Base-by-base conservation (phyloP, 2,113 vertebrate species). In the Ascaphus truei region DNA sequence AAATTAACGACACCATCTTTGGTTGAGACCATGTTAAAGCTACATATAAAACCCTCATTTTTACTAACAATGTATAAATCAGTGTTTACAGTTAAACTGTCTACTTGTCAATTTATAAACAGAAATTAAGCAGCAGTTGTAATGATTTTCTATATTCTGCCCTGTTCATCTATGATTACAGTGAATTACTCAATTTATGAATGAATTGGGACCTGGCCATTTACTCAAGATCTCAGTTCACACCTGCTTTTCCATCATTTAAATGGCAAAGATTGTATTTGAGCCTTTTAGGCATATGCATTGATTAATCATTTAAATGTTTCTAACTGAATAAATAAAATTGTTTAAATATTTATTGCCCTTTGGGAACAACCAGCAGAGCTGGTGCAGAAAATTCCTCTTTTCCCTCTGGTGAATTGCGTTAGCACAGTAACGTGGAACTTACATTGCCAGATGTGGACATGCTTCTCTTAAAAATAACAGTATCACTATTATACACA, bases 401-500 rank as follows among this genome's bases (percentile, higher is more conserved):
- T 72, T 74, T 81, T 52, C 47, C 50, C 68, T 10, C 72, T 62
- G 57, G 67, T 76, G 66, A 60, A 48, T 80, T 81, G 18, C 73
- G 76, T 87, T 71, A 79, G 50, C 45, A 0, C 0, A 0, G 52
- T 80, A 33, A 76, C 76, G 58, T 79, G 69, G 72, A 78, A 61
- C 75, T 80, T 64, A 71, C 51, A 20, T 43, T 85, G 73, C 81
- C 83, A 86, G 82, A 87, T 85, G 74, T 86, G 76, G 82, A 89
- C 76, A 86, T 84, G 80, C 75, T 86, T 85, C 83, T 78, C 76
- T 84, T 79, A 82, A 79, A 83, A 89, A 84, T 83, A 86, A 89
- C 82, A 86, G 77, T 83, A 45, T 81, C 62, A 15, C 72, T 81
- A 1, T 83, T 86, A 72, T 76, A 75, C 13, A 68, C 61, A 79